These are phyloP conservation scores for Chionis minor DNA, from an alignment of 2,113 vertebrate genomes.

Conservation along the genomic window DNA sequence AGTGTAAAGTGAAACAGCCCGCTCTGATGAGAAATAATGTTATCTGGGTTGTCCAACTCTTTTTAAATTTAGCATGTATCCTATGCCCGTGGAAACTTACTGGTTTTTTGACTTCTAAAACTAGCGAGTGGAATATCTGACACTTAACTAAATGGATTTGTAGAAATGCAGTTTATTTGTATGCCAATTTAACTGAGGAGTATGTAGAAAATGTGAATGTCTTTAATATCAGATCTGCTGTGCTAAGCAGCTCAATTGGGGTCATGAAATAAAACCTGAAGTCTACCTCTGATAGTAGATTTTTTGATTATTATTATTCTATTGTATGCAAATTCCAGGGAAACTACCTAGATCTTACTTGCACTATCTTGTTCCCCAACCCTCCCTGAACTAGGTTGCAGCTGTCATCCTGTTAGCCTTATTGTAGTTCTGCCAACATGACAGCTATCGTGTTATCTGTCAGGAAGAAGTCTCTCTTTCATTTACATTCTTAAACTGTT, in stretches of 20 bases:
- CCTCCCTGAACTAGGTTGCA: neutral
- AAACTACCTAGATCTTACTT: neutral
- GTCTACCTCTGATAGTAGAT: neutral
- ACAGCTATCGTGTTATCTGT: neutral
- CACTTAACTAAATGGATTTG: neutral
- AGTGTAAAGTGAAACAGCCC: neutral
- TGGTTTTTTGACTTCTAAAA: neutral
- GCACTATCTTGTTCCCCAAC: rapidly evolving
- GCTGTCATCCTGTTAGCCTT: neutral
- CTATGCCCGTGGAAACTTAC: neutral
- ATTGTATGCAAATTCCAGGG: neutral
- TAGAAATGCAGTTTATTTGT: neutral
- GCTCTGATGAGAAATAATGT: neutral
- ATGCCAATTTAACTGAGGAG: neutral
- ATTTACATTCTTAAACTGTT: neutral
- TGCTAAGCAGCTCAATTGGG: neutral
- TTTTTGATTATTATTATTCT: neutral
- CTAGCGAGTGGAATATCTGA: neutral
- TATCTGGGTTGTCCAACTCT: neutral
- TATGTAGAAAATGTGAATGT: neutral
- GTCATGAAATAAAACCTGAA: neutral
- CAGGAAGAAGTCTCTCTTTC: neutral
- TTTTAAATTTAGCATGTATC: neutral
- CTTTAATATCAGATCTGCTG: neutral
- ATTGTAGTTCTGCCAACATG: neutral